Evolutionary conservation across 2,888 invertebrate genomes (phyloP).

Genomic region (Hartigia nigra): DNA sequence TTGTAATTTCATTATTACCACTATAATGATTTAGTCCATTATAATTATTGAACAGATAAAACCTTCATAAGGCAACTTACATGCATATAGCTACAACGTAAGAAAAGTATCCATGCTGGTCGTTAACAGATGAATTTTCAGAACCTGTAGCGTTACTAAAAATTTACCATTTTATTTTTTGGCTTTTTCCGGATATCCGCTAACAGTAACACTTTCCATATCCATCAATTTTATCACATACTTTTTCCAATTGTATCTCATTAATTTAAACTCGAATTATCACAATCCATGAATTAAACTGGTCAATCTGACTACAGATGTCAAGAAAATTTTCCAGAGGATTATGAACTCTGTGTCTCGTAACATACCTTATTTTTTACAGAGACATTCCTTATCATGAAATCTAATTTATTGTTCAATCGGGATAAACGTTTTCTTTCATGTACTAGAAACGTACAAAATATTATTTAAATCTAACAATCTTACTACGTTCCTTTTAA

Average conservation of each 20-base stretch:
- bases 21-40: slow-evolving; percentile 10
- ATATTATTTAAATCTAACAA: background rate
- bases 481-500: background rate
- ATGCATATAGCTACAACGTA: background rate
- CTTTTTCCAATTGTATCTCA: background rate
- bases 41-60: background rate
- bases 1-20: slow-evolving; percentile 39
- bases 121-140: background rate
- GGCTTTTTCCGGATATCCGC: background rate
- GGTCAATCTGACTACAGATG: background rate
- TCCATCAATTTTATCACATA: background rate
- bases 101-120: background rate
- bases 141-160: background rate
- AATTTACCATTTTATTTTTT: background rate
- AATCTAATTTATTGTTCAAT: background rate
- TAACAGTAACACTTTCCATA: background rate
- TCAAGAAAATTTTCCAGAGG: background rate
- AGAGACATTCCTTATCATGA: background rate
- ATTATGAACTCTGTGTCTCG: background rate
- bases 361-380: background rate
- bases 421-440: background rate
- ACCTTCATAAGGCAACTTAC: background rate
- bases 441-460: background rate
- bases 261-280: no score
- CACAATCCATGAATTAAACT: background rate